phyloP scores from a whole-genome alignment of 2,113 vertebrate species.

The Acanthisitta chloris region DNA sequence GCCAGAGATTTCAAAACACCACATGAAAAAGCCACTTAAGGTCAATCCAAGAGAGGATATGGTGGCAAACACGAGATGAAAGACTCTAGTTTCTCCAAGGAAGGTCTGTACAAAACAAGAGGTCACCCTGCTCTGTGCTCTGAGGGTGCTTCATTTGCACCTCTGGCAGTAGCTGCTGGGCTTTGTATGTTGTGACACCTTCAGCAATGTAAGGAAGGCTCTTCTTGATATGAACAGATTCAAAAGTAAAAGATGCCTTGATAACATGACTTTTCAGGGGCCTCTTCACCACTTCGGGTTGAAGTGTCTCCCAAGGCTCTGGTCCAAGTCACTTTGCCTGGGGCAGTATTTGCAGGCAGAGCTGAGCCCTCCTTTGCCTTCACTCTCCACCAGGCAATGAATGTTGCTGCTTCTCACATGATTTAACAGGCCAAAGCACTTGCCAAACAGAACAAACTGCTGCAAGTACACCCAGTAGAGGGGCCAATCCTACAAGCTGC shows the following conservation, averaged over 20 bases:
- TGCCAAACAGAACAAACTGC: background rate
- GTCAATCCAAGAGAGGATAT: background rate
- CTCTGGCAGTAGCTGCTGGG: background rate
- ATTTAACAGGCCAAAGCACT: background rate
- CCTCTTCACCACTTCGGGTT: background rate
- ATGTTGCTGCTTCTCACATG: background rate
- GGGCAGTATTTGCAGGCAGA: background rate
- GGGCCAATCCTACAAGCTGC: background rate
- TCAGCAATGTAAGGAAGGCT: background rate
- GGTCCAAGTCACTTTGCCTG: background rate
- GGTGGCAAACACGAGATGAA: conserved; percentile 7
- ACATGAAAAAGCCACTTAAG: background rate
- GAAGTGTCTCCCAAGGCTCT: background rate
- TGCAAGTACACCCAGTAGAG: background rate
- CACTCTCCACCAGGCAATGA: background rate
- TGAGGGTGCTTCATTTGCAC: background rate
- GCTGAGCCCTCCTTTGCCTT: background rate
- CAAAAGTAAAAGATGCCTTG: background rate
- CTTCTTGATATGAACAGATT: background rate
- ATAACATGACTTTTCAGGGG: background rate
- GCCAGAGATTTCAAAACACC: conserved; percentile 42
- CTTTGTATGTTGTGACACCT: background rate
- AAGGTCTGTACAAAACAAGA: background rate
- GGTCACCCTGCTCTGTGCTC: background rate
- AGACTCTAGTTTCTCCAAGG: background rate